phyloP scores from a whole-genome alignment of 2,113 vertebrate species.

The Dermatemys mawii region DNA sequence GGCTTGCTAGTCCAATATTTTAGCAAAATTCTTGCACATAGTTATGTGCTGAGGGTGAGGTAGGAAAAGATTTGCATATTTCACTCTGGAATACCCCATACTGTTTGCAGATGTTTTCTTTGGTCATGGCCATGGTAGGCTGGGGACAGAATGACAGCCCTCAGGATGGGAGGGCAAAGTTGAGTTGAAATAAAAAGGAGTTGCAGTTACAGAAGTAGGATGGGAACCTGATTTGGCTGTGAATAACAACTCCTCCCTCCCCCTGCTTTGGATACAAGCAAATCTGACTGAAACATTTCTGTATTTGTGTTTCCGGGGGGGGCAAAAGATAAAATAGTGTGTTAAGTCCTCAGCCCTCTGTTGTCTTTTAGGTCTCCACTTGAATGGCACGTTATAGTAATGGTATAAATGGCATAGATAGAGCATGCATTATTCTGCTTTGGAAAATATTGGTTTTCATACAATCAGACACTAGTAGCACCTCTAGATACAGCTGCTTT shows the following conservation, averaged over 20 bases:
- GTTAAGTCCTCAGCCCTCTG: background rate
- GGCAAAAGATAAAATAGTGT: background rate
- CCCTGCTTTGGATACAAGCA: background rate
- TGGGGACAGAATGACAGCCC: background rate
- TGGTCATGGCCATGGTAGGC: background rate
- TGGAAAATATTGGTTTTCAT: too few relatives aligned
- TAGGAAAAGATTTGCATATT: background rate
- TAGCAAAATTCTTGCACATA: background rate
- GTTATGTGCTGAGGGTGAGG: background rate
- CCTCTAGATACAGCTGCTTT: conserved; percentile 47
- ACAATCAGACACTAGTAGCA: background rate
- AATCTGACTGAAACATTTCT: background rate
- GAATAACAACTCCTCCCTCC: background rate
- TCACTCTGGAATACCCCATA: background rate
- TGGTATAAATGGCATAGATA: too few relatives aligned
- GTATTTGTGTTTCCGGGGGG: background rate
- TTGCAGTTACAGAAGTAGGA: background rate
- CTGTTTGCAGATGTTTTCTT: background rate
- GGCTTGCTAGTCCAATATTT: background rate
- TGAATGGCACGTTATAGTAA: background rate
- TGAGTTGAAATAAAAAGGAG: background rate
- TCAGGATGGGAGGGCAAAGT: background rate
- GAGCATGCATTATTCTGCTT: too few relatives aligned
- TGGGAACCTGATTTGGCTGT: background rate
- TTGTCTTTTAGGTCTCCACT: background rate